phyloP scores from a whole-genome alignment of 2,888 invertebrate species.

The Deilephila elpenor region DNA sequence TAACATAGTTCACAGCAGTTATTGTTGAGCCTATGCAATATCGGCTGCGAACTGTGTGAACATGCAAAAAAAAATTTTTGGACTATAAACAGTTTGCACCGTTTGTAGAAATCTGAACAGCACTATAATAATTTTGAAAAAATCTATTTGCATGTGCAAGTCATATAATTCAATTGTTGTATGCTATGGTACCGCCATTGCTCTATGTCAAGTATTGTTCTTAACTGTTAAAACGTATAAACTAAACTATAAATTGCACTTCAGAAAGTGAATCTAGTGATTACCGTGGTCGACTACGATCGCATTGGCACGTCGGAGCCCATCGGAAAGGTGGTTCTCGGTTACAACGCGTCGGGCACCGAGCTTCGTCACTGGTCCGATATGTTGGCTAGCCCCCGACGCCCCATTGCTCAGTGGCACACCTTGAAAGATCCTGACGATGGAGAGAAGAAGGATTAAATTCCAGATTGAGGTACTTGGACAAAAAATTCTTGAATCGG shows the following conservation, averaged over 20 bases:
- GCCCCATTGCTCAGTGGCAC: constrained; percentile 99
- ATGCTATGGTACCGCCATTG: not conserved
- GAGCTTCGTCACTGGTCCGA: constrained; percentile 99
- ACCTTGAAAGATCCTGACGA: constrained; percentile 99
- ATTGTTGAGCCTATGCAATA: not conserved
- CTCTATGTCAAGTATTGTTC: not conserved
- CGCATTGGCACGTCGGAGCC: constrained; percentile 99
- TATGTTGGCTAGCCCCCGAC: constrained; percentile 99
- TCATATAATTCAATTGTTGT: not conserved
- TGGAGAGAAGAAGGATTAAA: constrained; percentile 93
- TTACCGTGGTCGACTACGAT: constrained; percentile 99
- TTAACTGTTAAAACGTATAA: not conserved
- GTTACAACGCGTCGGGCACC: constrained; percentile 98
- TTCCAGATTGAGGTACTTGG: constrained; percentile 5
- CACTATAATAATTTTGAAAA: not conserved
- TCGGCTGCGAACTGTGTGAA: not conserved
- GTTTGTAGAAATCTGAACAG: not conserved
- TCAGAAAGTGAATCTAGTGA: constrained; percentile 99
- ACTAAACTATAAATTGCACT: constrained; percentile 50
- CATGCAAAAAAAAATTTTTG: too few relatives aligned
- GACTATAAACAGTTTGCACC: not conserved
- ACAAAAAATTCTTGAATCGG: not conserved
- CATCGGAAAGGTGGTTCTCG: constrained; percentile 98
- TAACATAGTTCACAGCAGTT: too few relatives aligned
- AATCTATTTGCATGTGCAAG: not conserved